Evolutionary conservation across 2,888 invertebrate genomes (phyloP), one percentile per base, ranked within the genome.

Genomic region (Scaeva pyrastri): DNA sequence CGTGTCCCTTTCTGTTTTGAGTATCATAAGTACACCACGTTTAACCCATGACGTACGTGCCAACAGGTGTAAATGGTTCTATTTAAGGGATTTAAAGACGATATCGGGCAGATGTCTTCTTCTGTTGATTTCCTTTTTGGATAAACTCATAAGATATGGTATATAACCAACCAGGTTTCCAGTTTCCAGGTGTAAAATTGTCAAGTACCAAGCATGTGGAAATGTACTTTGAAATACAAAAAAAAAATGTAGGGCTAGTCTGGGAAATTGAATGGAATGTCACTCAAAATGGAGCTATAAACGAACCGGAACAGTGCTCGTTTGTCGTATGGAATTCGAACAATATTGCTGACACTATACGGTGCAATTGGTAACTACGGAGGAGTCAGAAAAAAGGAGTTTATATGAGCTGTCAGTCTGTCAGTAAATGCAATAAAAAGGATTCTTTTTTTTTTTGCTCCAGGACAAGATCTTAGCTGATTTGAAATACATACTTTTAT

Each of bases 11-110:
- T 58, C 31, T 31, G 31, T 58, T 45, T 26, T 31, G 48, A 66
- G 45, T 68, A 39, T 36, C 50, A 36, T 50, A 64, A 66, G 45
- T 64, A 72, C 60, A 72, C 2, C 78, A 72, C 62, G 62, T 72
- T 48, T 48, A 64, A 56, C 64, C 56, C 78, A 64, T 39, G 58
- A 68, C 14, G 68, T 50, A 73, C 58, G 66, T 74, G 74, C 66
- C 41, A 72, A 78, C 78, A 78, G 78, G 78, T 78, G 71, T 64
- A 71, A 62, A 76, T 70, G 68, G 48, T 70, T 48, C 41, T 62
- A 79, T 79, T 31, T 64, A 79, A 31, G 16, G 58, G 66, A 58
- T 79, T 74, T 43, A 56, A 36, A 41, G 26, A 64, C 72, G 64
- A 78, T n/a, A n/a, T 72, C 55, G 62, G 62, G 52, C 52, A 45